phyloP scores from a whole-genome alignment of 37 sponge, comb jelly and placozoan genomes.

The Bolinopsis microptera region DNA sequence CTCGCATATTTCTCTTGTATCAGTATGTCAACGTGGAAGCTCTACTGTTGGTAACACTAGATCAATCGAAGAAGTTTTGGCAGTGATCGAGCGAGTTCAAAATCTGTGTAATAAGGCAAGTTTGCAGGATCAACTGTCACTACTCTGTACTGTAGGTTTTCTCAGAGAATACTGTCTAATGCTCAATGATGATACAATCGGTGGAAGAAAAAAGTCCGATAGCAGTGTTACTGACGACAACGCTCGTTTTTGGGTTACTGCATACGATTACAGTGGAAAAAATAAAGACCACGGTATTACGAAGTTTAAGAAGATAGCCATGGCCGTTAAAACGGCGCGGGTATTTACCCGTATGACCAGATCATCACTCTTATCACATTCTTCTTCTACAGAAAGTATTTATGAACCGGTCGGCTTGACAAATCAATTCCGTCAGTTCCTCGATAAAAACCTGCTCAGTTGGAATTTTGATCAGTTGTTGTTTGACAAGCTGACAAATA shows the following conservation, averaged over 20 bases:
- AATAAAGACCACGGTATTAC: not conserved
- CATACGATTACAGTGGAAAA: not conserved
- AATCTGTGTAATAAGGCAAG: not conserved
- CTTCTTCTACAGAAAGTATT: not conserved
- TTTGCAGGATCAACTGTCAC: not conserved
- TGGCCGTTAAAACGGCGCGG: not conserved
- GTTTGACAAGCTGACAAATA: conserved; percentile 66
- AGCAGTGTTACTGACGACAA: not conserved
- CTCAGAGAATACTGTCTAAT: conserved; percentile 16
- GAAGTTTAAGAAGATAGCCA: conserved; percentile 9
- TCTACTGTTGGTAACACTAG: not conserved
- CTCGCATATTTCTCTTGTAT: not conserved
- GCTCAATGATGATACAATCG: not conserved
- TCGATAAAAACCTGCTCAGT: conserved; percentile 18
- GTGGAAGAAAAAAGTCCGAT: not conserved
- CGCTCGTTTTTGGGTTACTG: not conserved
- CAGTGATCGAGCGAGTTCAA: conserved; percentile 5
- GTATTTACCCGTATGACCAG: not conserved
- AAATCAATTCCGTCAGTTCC: not conserved
- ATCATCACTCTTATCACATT: too few species aligned
- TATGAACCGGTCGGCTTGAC: not conserved
- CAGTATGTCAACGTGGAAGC: not conserved
- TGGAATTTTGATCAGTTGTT: conserved; percentile 81
- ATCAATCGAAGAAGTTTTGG: not conserved
- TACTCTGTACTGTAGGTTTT: not conserved